Evolutionary conservation across 2,797 vertebrate species (phyloP).

Genomic region (Picus viridis): DNA sequence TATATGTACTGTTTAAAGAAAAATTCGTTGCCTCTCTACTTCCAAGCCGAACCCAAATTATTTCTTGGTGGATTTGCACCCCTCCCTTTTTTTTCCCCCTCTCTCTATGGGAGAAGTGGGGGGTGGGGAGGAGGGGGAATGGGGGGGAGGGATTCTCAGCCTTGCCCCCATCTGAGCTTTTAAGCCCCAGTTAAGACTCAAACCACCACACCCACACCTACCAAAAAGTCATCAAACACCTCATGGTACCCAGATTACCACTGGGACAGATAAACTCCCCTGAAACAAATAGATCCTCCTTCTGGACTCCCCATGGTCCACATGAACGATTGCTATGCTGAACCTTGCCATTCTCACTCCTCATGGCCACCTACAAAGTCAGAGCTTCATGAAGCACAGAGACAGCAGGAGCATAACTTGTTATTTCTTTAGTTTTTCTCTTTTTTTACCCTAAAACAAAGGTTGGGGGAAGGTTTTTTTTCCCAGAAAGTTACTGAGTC

Average conservation of each 20-base stretch:
- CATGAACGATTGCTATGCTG: accelerated
- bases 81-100: too few relatives aligned
- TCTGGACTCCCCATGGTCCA: neutral
- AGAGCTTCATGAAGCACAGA: neutral
- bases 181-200: too few relatives aligned
- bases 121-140: too few relatives aligned
- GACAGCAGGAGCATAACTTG: too few relatives aligned
- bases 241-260: neutral
- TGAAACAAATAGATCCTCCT: neutral
- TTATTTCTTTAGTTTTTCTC: too few relatives aligned
- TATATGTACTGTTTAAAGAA: too few relatives aligned
- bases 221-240: neutral
- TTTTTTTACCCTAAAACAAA: neutral
- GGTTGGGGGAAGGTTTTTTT: neutral
- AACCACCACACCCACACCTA: accelerated
- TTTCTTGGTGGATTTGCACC: too few relatives aligned
- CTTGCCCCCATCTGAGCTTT: too few relatives aligned
- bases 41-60: too few relatives aligned
- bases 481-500: neutral
- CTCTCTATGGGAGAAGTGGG: too few relatives aligned
- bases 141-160: too few relatives aligned
- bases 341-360: neutral
- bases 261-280: neutral
- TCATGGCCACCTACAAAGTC: neutral
- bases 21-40: too few relatives aligned